Conservation (phyloP, 2,797 vertebrate genomes). For the Dallia pectoralis region DNA sequence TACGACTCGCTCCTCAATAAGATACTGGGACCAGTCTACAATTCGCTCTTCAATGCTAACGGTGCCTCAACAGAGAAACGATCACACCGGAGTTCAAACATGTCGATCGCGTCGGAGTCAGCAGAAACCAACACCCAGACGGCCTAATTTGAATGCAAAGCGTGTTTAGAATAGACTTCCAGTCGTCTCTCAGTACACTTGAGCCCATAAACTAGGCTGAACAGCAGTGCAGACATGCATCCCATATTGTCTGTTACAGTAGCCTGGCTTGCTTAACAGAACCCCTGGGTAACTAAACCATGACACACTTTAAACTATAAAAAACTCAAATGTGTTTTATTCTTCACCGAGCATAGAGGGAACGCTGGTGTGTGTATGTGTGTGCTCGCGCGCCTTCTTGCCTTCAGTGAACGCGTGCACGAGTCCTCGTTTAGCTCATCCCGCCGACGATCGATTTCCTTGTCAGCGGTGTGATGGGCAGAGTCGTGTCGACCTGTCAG, state of each 20-base stretch:
- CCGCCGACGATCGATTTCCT: conserved; percentile 1
- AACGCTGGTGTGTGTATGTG: conserved; percentile 17
- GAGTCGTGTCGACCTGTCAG: conserved; percentile 7
- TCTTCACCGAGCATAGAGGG: background rate
- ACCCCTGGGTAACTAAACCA: conserved; percentile 8
- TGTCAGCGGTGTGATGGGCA: conserved; percentile 21
- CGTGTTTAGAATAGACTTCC: no score
- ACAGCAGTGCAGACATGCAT: background rate
- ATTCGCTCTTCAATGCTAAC: no score
- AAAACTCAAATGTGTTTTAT: no score
- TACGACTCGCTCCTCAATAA: no score
- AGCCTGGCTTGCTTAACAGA: conserved; percentile 6
- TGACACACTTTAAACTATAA: conserved; percentile 24
- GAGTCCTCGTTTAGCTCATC: background rate
- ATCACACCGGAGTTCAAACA: no score
- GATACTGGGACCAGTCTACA: no score
- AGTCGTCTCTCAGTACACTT: background rate
- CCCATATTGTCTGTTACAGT: background rate
- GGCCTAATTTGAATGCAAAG: no score
- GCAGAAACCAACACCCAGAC: no score
- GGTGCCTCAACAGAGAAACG: no score
- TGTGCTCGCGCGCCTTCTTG: no score
- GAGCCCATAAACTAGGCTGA: background rate
- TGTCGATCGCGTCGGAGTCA: no score
- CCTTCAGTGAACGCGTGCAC: no score